Conservation (phyloP, 1,140 invertebrate species). For the Piezodorus guildinii region DNA sequence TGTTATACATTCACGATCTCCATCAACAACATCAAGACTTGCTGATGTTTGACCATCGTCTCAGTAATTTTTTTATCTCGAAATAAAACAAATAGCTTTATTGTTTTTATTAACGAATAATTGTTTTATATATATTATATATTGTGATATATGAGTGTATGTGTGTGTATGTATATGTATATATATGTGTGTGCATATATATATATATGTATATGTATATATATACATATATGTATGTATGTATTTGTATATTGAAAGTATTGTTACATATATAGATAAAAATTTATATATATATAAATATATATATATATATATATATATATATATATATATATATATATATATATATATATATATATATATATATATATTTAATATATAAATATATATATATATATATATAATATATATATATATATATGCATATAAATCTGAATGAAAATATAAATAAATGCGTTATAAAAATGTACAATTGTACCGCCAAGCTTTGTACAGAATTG, state of each 20-base stretch:
- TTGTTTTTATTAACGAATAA: slow-evolving; percentile 5
- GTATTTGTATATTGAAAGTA: too few relatives aligned
- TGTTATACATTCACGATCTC: slow-evolving; percentile 74
- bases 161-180: too few relatives aligned
- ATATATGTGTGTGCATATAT: too few relatives aligned
- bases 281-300: too few relatives aligned
- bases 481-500: slow-evolving; percentile 12
- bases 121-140: too few relatives aligned
- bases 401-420: not conserved
- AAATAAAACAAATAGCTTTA: slow-evolving; percentile 14
- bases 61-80: slow-evolving; percentile 9
- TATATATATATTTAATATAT: not conserved
- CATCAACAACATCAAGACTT: slow-evolving; percentile 62
- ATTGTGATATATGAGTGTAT: too few relatives aligned
- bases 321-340: too few relatives aligned
- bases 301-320: too few relatives aligned
- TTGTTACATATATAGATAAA: too few relatives aligned
- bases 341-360: too few relatives aligned
- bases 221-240: too few relatives aligned
- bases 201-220: too few relatives aligned
- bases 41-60: slow-evolving; percentile 57
- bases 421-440: not conserved
- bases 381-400: not conserved
- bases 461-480: slow-evolving; percentile 20
- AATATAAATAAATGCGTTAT: slow-evolving; percentile 1